phyloP scores from a whole-genome alignment of 2,797 vertebrate genomes.

The Rhinella marina region DNA sequence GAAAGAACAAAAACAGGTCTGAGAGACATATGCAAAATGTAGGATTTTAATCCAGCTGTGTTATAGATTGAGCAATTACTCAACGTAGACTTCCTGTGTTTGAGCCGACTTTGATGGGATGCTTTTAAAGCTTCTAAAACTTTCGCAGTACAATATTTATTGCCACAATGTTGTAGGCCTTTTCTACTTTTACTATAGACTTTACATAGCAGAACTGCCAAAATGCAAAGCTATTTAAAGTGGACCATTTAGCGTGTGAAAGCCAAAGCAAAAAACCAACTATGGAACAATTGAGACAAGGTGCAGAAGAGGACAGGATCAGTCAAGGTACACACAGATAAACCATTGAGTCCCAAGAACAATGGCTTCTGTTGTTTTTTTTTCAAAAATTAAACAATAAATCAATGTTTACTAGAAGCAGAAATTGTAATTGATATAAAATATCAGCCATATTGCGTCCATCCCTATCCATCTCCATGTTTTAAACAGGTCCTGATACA shows the following conservation, averaged over 20 bases:
- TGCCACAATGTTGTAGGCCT: not conserved
- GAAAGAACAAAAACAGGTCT: constrained; percentile 63
- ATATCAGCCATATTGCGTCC: no score
- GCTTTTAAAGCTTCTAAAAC: constrained; percentile 13
- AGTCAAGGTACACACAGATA: no score
- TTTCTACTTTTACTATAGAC: not conserved
- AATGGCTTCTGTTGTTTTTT: no score
- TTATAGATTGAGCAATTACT: constrained; percentile 50
- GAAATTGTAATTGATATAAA: no score
- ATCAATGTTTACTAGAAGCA: no score
- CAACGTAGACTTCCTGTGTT: constrained; percentile 39
- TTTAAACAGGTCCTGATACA: no score
- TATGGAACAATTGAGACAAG: not conserved
- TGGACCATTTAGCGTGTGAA: not conserved
- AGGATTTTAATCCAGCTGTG: constrained; percentile 49
- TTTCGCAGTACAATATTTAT: not conserved
- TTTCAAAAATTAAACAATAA: no score
- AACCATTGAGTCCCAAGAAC: no score
- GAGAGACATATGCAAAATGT: constrained; percentile 54
- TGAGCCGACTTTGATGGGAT: constrained; percentile 29
- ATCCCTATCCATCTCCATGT: no score
- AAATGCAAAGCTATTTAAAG: not conserved
- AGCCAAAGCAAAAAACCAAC: not conserved
- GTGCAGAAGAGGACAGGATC: not conserved
- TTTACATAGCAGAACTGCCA: not conserved